These are phyloP conservation scores for Schizopygopsis pylzovi DNA, from an alignment of 2,797 vertebrate species.

Conservation along the genomic window DNA sequence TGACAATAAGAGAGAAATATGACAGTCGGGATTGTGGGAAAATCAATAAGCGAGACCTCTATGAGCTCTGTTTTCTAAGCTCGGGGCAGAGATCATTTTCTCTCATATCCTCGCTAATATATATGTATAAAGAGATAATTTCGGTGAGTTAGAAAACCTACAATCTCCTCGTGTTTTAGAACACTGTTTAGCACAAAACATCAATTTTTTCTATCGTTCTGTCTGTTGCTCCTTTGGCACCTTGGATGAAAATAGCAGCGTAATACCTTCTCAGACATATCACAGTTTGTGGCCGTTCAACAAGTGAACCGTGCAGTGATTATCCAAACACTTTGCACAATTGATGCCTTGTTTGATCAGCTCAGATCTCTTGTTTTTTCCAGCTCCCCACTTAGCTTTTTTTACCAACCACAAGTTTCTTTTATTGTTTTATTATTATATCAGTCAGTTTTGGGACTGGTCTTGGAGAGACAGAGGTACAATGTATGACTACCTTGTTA, in stretches of 20 bases:
- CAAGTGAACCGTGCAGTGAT: conserved; percentile 7
- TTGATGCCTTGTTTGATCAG: background rate
- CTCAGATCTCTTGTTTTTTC: background rate
- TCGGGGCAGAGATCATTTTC: conserved; percentile 30
- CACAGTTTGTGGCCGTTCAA: background rate
- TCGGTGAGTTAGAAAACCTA: conserved; percentile 11
- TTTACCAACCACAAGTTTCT: background rate
- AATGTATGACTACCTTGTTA: background rate
- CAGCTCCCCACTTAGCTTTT: background rate
- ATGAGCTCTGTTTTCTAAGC: conserved; percentile 24
- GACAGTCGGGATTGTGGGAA: conserved; percentile 30
- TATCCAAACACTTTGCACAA: conserved; percentile 4
- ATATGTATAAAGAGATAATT: conserved; percentile 45
- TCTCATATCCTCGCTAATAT: conserved; percentile 46
- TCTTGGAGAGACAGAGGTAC: background rate
- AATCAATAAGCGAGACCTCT: conserved; percentile 48
- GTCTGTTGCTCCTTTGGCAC: conserved; percentile 3
- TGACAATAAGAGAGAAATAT: conserved; percentile 52
- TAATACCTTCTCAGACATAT: background rate
- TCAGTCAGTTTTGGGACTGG: background rate
- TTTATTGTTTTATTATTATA: background rate
- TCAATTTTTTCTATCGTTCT: background rate
- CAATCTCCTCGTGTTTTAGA: conserved; percentile 12
- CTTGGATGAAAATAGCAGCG: conserved; percentile 15
- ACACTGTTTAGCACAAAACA: background rate